These are phyloP conservation scores for Muscicapa comitata DNA, from an alignment of 2,797 vertebrate species.

Conservation along the genomic window DNA sequence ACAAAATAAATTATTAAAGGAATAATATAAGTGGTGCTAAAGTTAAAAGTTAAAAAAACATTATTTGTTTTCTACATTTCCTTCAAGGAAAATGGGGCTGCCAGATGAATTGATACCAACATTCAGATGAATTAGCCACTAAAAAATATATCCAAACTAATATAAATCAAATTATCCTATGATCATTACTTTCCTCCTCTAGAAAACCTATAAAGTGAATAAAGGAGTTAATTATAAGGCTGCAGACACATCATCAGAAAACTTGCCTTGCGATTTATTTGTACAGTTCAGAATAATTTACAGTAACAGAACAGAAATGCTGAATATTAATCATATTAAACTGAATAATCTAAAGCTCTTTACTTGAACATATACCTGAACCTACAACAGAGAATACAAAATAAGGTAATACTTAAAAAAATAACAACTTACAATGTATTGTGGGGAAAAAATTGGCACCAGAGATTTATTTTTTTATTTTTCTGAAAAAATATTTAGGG, in stretches of 20 bases:
- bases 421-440: background rate
- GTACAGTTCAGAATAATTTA: background rate
- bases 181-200: background rate
- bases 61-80: background rate
- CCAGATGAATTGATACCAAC: background rate
- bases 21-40: background rate
- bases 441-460: background rate
- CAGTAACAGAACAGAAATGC: background rate
- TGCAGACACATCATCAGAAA: background rate
- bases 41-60: background rate
- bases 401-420: background rate
- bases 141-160: background rate
- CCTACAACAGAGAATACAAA: background rate
- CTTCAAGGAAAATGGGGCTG: background rate
- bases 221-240: background rate
- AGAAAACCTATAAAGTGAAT: background rate
- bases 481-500: background rate
- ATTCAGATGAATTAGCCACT: background rate
- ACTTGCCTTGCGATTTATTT: background rate
- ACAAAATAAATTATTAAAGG: background rate
- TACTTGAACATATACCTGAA: background rate
- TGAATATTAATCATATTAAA: background rate
- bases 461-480: background rate
- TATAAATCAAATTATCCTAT: background rate
- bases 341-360: background rate